Evolutionary conservation across 2,888 invertebrate genomes (phyloP).

Genomic region (Trissolcus brochymenae): DNA sequence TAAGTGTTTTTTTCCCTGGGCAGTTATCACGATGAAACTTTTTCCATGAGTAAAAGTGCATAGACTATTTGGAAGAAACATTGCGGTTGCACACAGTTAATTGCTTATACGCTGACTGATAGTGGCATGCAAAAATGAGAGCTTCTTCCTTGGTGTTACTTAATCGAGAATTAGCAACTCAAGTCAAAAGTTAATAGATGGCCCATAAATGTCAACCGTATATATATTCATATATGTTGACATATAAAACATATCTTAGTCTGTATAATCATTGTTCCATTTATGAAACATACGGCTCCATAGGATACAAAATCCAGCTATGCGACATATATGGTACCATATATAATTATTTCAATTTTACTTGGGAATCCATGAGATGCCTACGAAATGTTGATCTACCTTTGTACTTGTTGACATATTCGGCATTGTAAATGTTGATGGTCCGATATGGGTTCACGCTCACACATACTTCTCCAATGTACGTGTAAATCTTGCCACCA

Average conservation of each 20-base stretch:
- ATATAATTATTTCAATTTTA: no score
- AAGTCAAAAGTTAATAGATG: no score
- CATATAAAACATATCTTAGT: no score
- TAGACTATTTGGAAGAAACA: conserved; percentile 23
- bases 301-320: no score
- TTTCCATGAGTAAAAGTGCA: conserved; percentile 40
- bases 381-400: conserved; percentile 75
- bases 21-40: conserved; percentile 47
- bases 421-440: conserved; percentile 93
- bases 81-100: conserved; percentile 20
- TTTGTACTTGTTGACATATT: conserved; percentile 92
- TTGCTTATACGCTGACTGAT: conserved; percentile 14
- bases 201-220: no score
- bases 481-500: conserved; percentile 95
- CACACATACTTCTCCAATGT: conserved; percentile 98
- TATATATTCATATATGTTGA: no score
- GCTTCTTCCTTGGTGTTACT: conserved; percentile 27
- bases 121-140: conserved; percentile 14
- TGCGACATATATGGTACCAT: no score
- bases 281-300: no score
- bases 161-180: conserved; percentile 4
- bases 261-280: no score
- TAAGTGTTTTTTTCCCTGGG: conserved; percentile 3
- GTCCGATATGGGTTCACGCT: conserved; percentile 97
- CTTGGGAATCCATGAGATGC: no score